Percentiles rank a stretch among this genome's conserved stretches.
Evolutionary conservation across 2,113 vertebrate species (phyloP).

Genomic region (Raphicerus campestris): DNA sequence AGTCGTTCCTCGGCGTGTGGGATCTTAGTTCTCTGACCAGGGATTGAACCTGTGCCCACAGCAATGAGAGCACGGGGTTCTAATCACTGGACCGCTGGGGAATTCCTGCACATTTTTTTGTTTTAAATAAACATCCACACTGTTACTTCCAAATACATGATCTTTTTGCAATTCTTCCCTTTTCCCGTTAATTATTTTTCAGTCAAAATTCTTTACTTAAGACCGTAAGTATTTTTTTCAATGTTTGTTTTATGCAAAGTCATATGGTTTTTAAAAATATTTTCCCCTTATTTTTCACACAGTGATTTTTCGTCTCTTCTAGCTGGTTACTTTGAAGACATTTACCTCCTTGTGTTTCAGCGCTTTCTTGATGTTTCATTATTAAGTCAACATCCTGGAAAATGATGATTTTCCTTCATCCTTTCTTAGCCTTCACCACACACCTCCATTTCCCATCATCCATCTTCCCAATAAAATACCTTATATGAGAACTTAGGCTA

Average conservation of each 20-base stretch:
- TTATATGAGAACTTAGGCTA: not conserved
- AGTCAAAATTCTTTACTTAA: not conserved
- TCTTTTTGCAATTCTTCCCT: not conserved
- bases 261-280: not conserved
- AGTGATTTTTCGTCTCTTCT: not conserved
- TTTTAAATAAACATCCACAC: not conserved
- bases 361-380: not conserved
- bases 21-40: not conserved
- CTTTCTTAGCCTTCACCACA: not conserved
- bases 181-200: not conserved
- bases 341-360: not conserved
- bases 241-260: not conserved
- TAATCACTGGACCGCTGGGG: not conserved
- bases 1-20: accelerated
- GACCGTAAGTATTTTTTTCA: not conserved
- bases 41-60: not conserved
- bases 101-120: not conserved
- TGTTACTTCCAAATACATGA: not conserved
- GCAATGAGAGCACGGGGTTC: not conserved
- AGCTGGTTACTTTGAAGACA: not conserved
- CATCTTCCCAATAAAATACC: not conserved
- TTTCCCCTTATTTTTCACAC: not conserved
- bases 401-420: not conserved
- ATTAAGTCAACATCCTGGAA: not conserved
- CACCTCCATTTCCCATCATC: not conserved